Base-by-base conservation (phyloP, 1,140 invertebrate genomes). In the Solen grandis region DNA sequence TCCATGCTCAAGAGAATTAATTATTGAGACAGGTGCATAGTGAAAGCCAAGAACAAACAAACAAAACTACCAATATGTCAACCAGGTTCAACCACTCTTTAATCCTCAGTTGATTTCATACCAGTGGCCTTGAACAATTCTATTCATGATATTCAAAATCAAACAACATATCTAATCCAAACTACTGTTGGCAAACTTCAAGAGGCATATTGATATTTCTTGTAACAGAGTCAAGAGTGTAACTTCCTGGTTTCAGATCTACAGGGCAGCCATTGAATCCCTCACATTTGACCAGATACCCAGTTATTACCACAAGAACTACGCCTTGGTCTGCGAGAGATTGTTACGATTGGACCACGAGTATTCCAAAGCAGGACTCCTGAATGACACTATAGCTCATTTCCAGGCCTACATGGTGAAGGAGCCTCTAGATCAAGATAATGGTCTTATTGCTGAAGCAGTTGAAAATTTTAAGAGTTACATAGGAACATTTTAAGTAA, bases 261-360 rank as follows among this genome's bases (percentile, higher is more conserved):
- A 86, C 77, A 76, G 76, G 25, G 29, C 76, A 59, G 88, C 85
- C 13, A 72, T 89, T 1, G 65, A 82, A 13, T 66, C 13, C 13
- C 31, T 85, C 22, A 22, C 52, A 5, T n/a, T 72, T 13, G 36
- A 72, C 5, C 35, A n/a, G 36, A 63, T 80, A 84, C 54, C 90
- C 85, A 19, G 65, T 29, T 88, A 88, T 77, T 91, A 88, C 88
- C 89, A 91, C 81, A 90, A 88, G 57, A 91, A 91, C 79, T 91
- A 84, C 80, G 90, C 89, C 33, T 77, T 91, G 19, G 87, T 87
- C 22, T 88, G 89, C 83, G 87, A 89, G 73, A 85, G 80, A 55
- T 70, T 91, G 52, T 57, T 87, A 14, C 83, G 82, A 55, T 19
- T 86, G 0, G 41, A 66, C 13, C 68, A 74, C 27, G 22, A 69